Evolutionary conservation across 2,797 vertebrate species (phyloP).

Genomic region (Muraenolepis orangiensis): DNA sequence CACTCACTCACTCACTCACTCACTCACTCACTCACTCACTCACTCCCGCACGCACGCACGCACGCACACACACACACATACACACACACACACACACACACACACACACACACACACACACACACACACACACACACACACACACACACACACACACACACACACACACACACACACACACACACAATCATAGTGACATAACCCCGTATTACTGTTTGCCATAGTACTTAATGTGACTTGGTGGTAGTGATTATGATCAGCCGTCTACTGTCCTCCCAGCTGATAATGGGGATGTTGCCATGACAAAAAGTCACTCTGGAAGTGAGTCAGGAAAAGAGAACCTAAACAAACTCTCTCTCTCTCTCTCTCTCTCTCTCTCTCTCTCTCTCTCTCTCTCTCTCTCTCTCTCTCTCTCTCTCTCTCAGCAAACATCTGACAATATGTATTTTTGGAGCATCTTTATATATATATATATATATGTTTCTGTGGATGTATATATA

Average conservation of each 20-base stretch:
- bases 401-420: background rate
- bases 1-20: background rate
- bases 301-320: conserved; percentile 2
- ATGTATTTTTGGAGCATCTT: background rate
- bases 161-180: background rate
- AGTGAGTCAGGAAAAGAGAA: background rate
- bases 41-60: too few species aligned
- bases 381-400: conserved; percentile 5
- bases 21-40: too few species aligned
- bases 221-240: background rate
- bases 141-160: background rate
- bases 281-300: background rate
- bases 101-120: background rate
- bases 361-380: conserved; percentile 1
- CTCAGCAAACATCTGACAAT: background rate
- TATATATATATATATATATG: too few species aligned
- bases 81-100: background rate
- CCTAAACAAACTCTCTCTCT: conserved; percentile 1
- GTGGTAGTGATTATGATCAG: background rate
- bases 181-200: background rate
- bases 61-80: too few species aligned
- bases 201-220: background rate
- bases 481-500: too few species aligned
- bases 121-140: background rate
- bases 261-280: background rate